phyloP scores from a whole-genome alignment of 2,888 invertebrate genomes.

The Caradrina clavipalpis region DNA sequence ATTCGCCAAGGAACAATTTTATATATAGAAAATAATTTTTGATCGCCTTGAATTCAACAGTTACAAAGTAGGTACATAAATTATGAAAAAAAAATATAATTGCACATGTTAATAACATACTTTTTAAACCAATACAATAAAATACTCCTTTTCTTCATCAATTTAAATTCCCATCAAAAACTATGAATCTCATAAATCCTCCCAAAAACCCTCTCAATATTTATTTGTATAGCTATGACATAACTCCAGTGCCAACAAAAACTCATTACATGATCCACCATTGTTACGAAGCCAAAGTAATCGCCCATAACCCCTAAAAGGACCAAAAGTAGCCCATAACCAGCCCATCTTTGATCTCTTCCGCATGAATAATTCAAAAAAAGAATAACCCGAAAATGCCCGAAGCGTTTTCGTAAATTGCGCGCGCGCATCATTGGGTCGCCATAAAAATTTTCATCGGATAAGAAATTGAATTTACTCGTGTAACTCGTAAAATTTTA shows the following conservation, averaged over 20 bases:
- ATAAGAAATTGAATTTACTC: slow-evolving; percentile 69
- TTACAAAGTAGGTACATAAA: too few species aligned
- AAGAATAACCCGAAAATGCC: slow-evolving; percentile 58
- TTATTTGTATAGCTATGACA: slow-evolving; percentile 47
- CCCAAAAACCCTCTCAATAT: slow-evolving; percentile 32
- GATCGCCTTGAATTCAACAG: too few species aligned
- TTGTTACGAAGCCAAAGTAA: slow-evolving; percentile 58
- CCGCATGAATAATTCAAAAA: slow-evolving; percentile 66
- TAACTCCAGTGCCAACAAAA: slow-evolving; percentile 48
- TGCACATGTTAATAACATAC: slow-evolving; percentile 6
- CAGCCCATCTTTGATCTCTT: slow-evolving; percentile 59
- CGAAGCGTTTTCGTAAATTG: slow-evolving; percentile 70
- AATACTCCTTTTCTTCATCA: background rate
- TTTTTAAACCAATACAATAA: background rate
- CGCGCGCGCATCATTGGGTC: slow-evolving; percentile 65
- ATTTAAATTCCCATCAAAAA: slow-evolving; percentile 33
- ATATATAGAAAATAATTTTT: too few species aligned
- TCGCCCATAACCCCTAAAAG: slow-evolving; percentile 53
- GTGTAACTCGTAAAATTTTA: slow-evolving; percentile 65
- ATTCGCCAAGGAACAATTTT: too few species aligned
- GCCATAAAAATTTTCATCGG: slow-evolving; percentile 62
- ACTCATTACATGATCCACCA: slow-evolving; percentile 58
- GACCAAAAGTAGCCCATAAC: slow-evolving; percentile 57
- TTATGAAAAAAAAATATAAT: background rate
- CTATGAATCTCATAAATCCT: slow-evolving; percentile 30